Conservation (phyloP, 2,888 invertebrate species). For the Scaeva pyrastri region DNA sequence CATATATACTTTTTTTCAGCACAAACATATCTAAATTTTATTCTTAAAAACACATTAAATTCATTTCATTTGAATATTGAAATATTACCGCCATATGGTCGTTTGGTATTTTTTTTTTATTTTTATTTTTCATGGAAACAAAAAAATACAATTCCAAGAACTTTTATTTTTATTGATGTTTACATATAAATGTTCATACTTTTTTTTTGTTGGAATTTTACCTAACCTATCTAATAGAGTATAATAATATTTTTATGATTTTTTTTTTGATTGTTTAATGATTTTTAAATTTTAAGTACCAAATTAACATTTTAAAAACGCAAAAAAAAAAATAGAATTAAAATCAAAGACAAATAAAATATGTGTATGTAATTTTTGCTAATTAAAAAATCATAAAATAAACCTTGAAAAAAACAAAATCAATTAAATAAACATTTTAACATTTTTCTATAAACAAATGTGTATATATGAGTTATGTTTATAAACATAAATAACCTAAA, state of each 20-base stretch:
- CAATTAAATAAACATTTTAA: constrained; percentile 3
- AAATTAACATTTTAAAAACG: constrained; percentile 15
- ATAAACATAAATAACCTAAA: not conserved
- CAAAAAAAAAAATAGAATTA: not conserved
- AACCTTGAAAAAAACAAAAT: not conserved
- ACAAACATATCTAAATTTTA: not conserved
- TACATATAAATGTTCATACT: not conserved
- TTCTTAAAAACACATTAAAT: constrained; percentile 30
- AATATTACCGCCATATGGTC: constrained; percentile 62
- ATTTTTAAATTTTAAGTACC: not conserved
- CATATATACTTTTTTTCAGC: not conserved
- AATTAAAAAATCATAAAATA: constrained; percentile 4
- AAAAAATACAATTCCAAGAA: constrained; percentile 23
- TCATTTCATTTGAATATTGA: constrained; percentile 39
- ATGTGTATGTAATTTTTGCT: not conserved
- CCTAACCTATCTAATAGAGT: not conserved
- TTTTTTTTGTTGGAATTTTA: too few relatives aligned
- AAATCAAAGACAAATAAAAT: constrained; percentile 10
- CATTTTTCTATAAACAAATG: too few relatives aligned
- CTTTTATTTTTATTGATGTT: not conserved
- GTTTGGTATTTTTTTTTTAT: too few relatives aligned
- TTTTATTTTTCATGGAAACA: not conserved
- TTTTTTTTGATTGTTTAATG: not conserved
- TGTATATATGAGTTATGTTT: not conserved
- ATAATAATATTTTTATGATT: constrained; percentile 19